phyloP scores from a whole-genome alignment of 1,140 invertebrate species.

The Augochlora pura region DNA sequence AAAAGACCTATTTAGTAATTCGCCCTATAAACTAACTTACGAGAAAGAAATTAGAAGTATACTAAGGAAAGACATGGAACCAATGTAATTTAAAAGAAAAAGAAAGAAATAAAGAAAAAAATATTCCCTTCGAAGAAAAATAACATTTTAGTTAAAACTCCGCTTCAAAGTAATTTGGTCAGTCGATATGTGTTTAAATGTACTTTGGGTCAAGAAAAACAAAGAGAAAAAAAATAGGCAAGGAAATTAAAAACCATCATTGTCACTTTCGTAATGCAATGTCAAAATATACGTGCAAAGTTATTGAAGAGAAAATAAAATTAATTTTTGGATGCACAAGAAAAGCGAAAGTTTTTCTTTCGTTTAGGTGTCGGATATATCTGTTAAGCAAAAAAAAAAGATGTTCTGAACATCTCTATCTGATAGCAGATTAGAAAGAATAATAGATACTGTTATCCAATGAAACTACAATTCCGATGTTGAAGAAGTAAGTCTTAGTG shows the following conservation, averaged over 20 bases:
- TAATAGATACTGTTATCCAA: background rate
- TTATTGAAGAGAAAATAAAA: background rate
- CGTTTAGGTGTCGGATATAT: background rate
- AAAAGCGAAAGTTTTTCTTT: conserved; percentile 4
- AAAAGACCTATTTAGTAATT: conserved; percentile 24
- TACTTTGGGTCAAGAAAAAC: conserved; percentile 20
- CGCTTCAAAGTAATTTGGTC: conserved; percentile 46
- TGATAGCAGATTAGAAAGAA: background rate
- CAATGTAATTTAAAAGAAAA: conserved; percentile 40
- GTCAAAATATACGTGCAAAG: background rate
- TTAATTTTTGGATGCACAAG: background rate
- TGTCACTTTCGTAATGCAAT: background rate
- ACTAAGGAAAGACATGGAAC: conserved; percentile 20
- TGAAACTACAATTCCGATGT: background rate
- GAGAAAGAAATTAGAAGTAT: conserved; percentile 45
- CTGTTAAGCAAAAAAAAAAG: background rate
- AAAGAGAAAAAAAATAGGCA: conserved; percentile 37
- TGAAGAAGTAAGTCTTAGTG: background rate
- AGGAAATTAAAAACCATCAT: conserved; percentile 29
- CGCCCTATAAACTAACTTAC: conserved; percentile 40
- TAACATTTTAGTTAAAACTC: conserved; percentile 47
- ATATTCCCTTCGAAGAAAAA: conserved; percentile 18
- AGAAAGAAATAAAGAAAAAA: conserved; percentile 50
- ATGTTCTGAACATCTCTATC: background rate
- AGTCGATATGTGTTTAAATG: conserved; percentile 41